These are phyloP conservation scores for Drosophila anomalipes DNA, from an alignment of 2,888 invertebrate species.

Conservation along the genomic window DNA sequence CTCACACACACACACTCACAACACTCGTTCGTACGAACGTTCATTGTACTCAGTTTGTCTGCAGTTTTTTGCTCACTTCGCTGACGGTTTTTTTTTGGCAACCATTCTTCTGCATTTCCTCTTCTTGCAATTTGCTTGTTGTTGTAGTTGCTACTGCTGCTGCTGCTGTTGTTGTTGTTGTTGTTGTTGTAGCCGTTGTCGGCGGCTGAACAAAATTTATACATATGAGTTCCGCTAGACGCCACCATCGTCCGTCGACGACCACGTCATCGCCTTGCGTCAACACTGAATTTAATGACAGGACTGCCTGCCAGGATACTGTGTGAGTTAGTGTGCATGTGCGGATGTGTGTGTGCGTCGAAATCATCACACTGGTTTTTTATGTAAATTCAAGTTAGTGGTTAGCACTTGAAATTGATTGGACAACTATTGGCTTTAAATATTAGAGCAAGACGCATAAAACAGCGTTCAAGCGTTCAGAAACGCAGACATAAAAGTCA, in stretches of 20 bases:
- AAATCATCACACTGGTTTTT: constrained; percentile 41
- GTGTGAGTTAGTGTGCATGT: constrained; percentile 23
- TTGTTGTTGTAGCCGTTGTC: constrained; percentile 14
- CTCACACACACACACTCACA: neutral
- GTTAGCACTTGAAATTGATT: constrained; percentile 74
- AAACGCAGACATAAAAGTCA: constrained; percentile 70
- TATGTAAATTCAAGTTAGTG: constrained; percentile 74
- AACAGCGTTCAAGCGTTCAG: constrained; percentile 43
- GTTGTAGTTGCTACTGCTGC: constrained; percentile 30
- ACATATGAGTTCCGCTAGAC: constrained; percentile 43
- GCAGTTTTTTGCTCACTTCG: constrained; percentile 21
- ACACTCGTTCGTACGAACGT: neutral
- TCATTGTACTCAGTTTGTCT: constrained; percentile 41
- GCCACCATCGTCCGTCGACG: constrained; percentile 13
- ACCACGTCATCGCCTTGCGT: constrained; percentile 52
- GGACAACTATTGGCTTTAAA: constrained; percentile 76
- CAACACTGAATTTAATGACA: constrained; percentile 71
- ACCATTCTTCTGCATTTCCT: constrained; percentile 62
- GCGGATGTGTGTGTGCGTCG: constrained; percentile 2
- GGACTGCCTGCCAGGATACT: constrained; percentile 17
- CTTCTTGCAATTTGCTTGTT: constrained; percentile 45
- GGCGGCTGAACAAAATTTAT: constrained; percentile 57
- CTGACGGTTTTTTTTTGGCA: constrained; percentile 43
- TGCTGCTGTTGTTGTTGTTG: constrained; percentile 17
- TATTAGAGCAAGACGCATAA: constrained; percentile 75